Percentiles rank a stretch among this genome's conserved stretches.
Evolutionary conservation across 2,113 vertebrate genomes (phyloP).

Genomic region (Callaeas wilsoni): DNA sequence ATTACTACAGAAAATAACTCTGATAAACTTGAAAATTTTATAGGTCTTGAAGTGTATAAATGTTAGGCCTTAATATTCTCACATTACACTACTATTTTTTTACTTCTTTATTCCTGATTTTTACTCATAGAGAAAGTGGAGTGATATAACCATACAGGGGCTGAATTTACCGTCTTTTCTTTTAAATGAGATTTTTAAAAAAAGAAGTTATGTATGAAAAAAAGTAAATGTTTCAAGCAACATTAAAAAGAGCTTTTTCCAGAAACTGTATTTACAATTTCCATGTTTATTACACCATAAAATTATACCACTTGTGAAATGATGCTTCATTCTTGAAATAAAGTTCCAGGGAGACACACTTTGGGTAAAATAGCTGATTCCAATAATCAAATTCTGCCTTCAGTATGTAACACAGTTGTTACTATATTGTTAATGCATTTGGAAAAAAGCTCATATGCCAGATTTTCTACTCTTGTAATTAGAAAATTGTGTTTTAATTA

Average conservation of each 20-base stretch:
- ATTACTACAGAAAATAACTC: background rate
- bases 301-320: background rate
- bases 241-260: background rate
- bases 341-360: background rate
- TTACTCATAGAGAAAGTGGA: background rate
- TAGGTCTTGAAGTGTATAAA: background rate
- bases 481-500: slow-evolving; percentile 14
- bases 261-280: background rate
- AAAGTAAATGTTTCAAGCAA: background rate
- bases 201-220: background rate
- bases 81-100: background rate
- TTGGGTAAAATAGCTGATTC: background rate
- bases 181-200: background rate
- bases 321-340: background rate
- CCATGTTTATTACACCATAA: background rate
- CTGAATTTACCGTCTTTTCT: background rate
- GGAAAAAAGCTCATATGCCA: background rate
- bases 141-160: background rate
- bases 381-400: background rate
- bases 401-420: background rate
- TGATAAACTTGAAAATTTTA: background rate
- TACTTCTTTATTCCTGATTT: background rate
- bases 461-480: background rate
- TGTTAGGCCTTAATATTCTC: background rate
- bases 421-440: background rate